Evolutionary conservation across 2,797 vertebrate genomes (phyloP).

Genomic region (Gallinago stenura): DNA sequence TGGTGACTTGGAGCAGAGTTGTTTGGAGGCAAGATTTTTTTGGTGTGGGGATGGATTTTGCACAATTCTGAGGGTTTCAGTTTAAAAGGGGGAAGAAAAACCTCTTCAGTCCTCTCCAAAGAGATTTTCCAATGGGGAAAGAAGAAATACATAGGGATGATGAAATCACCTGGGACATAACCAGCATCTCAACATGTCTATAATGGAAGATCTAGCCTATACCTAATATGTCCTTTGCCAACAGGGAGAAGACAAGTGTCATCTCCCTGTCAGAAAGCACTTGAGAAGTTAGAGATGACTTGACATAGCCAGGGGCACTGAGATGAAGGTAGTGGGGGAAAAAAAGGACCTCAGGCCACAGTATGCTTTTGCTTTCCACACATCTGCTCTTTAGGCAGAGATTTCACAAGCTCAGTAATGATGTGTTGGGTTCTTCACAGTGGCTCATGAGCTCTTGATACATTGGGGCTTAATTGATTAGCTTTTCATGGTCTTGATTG

Average conservation of each 20-base stretch:
- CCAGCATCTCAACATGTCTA: neutral
- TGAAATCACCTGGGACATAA: neutral
- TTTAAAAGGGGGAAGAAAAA: neutral
- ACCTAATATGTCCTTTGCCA: neutral
- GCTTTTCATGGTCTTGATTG: conserved; percentile 77
- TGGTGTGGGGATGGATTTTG: neutral
- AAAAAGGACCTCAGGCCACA: conserved; percentile 20
- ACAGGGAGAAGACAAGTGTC: neutral
- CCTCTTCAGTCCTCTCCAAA: neutral
- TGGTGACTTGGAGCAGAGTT: neutral
- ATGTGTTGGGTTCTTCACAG: conserved; percentile 68
- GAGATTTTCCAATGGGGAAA: neutral
- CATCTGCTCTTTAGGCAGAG: conserved; percentile 59
- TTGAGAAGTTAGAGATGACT: neutral
- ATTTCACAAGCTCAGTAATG: conserved; percentile 65
- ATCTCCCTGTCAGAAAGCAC: neutral
- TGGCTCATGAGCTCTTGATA: conserved; percentile 47
- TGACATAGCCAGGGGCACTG: conserved; percentile 4
- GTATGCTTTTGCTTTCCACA: neutral
- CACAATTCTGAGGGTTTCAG: neutral
- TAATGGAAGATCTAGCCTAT: neutral
- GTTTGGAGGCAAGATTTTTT: neutral
- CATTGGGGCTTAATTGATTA: conserved; percentile 74
- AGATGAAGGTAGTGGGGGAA: conserved; percentile 15
- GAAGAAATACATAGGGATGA: neutral